Percentiles rank a stretch among this genome's conserved stretches.
phyloP scores from a whole-genome alignment of 37 sponge, comb jelly and placozoan genomes.

The Hexactinellida sp. region DNA sequence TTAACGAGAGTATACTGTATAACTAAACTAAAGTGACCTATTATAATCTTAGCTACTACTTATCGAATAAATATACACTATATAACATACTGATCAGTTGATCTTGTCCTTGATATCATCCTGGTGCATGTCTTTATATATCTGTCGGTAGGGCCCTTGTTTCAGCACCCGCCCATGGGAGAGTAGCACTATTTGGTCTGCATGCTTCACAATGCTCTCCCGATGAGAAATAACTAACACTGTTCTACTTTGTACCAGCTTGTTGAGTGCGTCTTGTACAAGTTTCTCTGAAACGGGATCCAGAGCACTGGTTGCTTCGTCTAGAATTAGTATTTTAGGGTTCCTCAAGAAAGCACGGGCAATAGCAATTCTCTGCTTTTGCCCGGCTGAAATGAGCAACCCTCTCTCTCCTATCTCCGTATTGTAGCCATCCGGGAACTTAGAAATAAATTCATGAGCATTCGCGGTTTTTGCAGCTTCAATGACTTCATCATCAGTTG shows the following conservation, averaged over 20 bases:
- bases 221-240: conserved; percentile 89
- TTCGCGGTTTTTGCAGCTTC: conserved; percentile 68
- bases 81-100: neutral
- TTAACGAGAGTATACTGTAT: too few species aligned
- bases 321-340: conserved; percentile 78
- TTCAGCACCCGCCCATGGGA: conserved; percentile 30
- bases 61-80: neutral
- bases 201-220: conserved; percentile 66
- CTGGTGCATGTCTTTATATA: neutral
- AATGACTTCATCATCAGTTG: conserved; percentile 53
- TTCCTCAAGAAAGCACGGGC: conserved; percentile 76
- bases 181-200: conserved; percentile 66
- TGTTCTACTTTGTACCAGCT: conserved; percentile 29
- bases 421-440: conserved; percentile 63
- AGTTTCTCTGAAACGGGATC: conserved; percentile 74
- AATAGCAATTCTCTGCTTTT: conserved; percentile 88
- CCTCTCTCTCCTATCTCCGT: conserved; percentile 73
- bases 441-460: conserved; percentile 67
- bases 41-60: too few species aligned
- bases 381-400: conserved; percentile 76
- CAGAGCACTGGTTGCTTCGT: conserved; percentile 87
- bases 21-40: too few species aligned
- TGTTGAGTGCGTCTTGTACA: conserved; percentile 84
- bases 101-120: neutral
- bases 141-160: neutral